These are phyloP conservation scores for Eristalinus sepulchralis DNA, from an alignment of 2,888 invertebrate genomes.

Conservation along the genomic window DNA sequence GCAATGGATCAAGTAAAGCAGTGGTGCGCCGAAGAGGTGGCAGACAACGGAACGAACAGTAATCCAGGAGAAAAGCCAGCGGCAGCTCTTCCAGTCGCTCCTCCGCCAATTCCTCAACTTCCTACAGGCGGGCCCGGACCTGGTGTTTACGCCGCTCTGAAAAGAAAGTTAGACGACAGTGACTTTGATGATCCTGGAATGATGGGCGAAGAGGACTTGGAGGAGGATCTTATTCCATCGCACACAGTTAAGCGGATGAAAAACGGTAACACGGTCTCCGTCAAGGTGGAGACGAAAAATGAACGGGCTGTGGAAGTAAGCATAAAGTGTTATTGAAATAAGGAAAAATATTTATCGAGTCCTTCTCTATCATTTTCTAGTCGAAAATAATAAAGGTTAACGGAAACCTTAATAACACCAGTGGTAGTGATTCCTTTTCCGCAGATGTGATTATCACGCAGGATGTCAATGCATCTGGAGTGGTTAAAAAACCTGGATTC, in stretches of 20 bases:
- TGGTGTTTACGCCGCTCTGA: conserved; percentile 73
- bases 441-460: conserved; percentile 80
- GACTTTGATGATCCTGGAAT: conserved; percentile 82
- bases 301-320: conserved; percentile 73
- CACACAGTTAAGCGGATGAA: conserved; percentile 82
- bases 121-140: neutral
- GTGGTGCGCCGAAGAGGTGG: conserved; percentile 87
- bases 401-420: conserved; percentile 73
- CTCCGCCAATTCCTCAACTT: conserved; percentile 47
- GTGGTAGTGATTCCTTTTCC: conserved; percentile 72
- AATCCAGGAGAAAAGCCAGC: conserved; percentile 70
- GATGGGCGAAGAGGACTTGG: conserved; percentile 82
- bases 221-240: conserved; percentile 82
- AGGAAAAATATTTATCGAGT: neutral
- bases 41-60: conserved; percentile 76
- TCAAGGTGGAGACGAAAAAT: conserved; percentile 77
- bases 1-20: conserved; percentile 92
- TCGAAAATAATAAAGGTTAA: conserved; percentile 77
- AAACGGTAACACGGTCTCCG: conserved; percentile 77
- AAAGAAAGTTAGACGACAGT: conserved; percentile 82
- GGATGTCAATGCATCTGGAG: conserved; percentile 78
- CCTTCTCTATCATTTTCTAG: conserved; percentile 49
- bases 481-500: conserved; percentile 79
- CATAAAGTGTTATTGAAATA: neutral
- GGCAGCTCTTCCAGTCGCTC: conserved; percentile 36